Percentiles rank a stretch among this genome's conserved stretches.
These are phyloP conservation scores for Aplidium turbinatum DNA, from an alignment of 23 tunicate species.

Conservation along the genomic window DNA sequence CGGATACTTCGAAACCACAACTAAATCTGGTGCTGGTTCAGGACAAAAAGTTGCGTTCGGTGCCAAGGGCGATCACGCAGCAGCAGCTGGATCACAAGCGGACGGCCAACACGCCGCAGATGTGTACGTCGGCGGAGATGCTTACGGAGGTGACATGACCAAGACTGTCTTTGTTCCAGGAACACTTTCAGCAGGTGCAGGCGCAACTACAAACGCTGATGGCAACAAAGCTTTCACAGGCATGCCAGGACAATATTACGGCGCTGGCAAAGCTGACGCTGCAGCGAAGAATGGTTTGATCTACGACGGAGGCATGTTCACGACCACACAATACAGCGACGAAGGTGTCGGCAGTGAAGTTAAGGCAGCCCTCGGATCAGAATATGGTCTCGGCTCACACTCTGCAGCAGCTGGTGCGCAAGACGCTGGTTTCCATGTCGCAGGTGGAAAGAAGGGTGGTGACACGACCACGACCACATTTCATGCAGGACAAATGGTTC, in stretches of 20 bases:
- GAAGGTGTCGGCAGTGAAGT: neutral
- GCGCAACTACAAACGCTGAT: neutral
- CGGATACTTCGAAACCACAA: conserved; percentile 8
- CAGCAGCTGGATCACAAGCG: conserved; percentile 14
- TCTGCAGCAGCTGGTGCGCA: conserved; percentile 19
- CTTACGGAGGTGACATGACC: neutral
- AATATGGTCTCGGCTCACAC: neutral
- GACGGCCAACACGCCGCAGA: conserved; percentile 13
- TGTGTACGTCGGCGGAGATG: conserved; percentile 6
- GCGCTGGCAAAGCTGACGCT: conserved; percentile 1
- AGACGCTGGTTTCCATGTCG: conserved; percentile 35
- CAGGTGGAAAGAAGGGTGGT: conserved; percentile 37
- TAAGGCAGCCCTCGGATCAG: conserved; percentile 12
- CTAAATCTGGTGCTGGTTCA: neutral
- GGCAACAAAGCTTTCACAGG: neutral
- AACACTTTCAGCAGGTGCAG: neutral
- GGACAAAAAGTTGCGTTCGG: neutral
- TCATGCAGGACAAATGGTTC: conserved; percentile 9
- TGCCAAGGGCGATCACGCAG: neutral
- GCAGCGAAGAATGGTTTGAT: conserved; percentile 1
- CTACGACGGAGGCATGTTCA: conserved; percentile 23
- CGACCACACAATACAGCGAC: conserved; percentile 8
- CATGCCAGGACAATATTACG: conserved; percentile 2
- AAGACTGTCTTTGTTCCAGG: conserved; percentile 8
- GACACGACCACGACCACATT: neutral